Base-by-base conservation (phyloP, 2,888 invertebrate species). In the Nemapogon koenigi region DNA sequence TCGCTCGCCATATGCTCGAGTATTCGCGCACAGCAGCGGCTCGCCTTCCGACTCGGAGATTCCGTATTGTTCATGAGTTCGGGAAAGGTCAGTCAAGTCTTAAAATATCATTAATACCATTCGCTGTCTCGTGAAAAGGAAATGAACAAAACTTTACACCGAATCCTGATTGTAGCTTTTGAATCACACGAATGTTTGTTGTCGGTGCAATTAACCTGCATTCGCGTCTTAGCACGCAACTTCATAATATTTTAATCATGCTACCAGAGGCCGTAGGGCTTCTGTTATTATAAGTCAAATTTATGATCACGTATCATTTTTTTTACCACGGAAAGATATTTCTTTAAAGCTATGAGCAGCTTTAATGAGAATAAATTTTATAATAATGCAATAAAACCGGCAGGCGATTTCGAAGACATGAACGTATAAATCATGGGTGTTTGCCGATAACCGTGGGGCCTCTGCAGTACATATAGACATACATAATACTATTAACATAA, bases 11-110 rank as follows among this genome's bases (percentile, higher is more conserved):
- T 28, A n/a, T n/a, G n/a, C n/a, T n/a, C n/a, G n/a, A n/a, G n/a
- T n/a, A n/a, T n/a, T n/a, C 15, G 31, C 7, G 31, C 16, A 31
- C 31, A 31, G 31, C 16, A 16, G 16, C 17, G 56, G 40, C 40
- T 36, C 57, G 57, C 72, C 75, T 73, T 60, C 68, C 73, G 73
- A 64, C 67, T 61, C 53, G 28, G 11, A 13, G 28, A 28, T 28
- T 28, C 28, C 28, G 28, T 13, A 11, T 28, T 28, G 28, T 31
- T 31, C 17, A n/a, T n/a, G n/a, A n/a, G n/a, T n/a, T n/a, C n/a
- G n/a, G n/a, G n/a, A n/a, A n/a, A n/a, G n/a, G n/a, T n/a, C n/a
- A n/a, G n/a, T n/a, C n/a, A n/a, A n/a, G n/a, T n/a, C n/a, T n/a
- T n/a, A n/a, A n/a, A n/a, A n/a, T n/a, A n/a, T n/a, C n/a, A n/a